Conservation (phyloP, 2,797 vertebrate genomes). For the Lophura swinhoii region DNA sequence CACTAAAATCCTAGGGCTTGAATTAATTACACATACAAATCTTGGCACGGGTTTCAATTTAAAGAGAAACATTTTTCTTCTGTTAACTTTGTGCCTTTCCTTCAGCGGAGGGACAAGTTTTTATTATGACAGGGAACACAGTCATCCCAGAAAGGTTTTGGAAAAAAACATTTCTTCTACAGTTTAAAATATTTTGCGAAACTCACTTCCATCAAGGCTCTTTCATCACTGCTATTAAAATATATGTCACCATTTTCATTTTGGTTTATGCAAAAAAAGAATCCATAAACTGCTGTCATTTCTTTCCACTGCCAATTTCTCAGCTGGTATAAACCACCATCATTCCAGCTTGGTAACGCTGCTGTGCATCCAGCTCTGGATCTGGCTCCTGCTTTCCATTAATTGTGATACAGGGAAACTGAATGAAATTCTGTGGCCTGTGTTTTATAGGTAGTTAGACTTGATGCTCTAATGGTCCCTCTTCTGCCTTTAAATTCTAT, state of each 20-base stretch:
- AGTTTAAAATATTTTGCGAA: constrained; percentile 23
- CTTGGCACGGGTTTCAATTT: background rate
- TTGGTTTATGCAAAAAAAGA: constrained; percentile 40
- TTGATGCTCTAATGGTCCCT: constrained; percentile 29
- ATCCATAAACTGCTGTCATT: background rate
- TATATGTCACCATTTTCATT: constrained; percentile 18
- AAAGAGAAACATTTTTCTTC: background rate
- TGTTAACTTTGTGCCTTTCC: constrained; percentile 1
- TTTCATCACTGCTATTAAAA: constrained; percentile 12
- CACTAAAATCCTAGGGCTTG: background rate
- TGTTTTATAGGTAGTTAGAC: constrained; percentile 30
- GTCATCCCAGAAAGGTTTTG: background rate
- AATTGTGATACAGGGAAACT: background rate
- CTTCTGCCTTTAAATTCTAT: constrained; percentile 36
- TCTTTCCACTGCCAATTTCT: constrained; percentile 5
- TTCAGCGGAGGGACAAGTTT: background rate
- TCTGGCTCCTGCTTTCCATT: constrained; percentile 1
- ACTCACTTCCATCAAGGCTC: background rate
- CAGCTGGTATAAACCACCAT: background rate
- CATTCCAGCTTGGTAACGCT: background rate
- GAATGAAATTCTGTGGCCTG: background rate
- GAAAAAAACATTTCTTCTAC: background rate
- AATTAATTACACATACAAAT: constrained; percentile 27
- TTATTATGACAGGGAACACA: constrained; percentile 3
- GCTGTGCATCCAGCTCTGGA: background rate